phyloP scores from a whole-genome alignment of 2,888 invertebrate species.

The Acanthosepion esculentum region DNA sequence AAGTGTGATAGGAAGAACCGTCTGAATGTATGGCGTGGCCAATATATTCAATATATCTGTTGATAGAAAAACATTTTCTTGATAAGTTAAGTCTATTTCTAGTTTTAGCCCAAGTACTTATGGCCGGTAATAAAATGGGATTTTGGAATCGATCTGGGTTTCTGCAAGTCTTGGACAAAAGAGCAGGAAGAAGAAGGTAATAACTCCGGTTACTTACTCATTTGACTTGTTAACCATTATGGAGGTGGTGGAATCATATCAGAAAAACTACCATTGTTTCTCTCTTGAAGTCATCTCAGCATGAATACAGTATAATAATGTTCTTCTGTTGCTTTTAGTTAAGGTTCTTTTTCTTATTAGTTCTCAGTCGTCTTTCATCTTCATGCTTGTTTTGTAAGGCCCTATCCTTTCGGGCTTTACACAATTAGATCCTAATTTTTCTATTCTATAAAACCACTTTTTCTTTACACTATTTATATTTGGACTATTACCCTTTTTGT shows the following conservation, averaged over 20 bases:
- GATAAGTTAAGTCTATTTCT: constrained; percentile 33
- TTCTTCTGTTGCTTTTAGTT: neutral
- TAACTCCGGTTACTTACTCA: neutral
- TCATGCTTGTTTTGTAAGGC: too few relatives aligned
- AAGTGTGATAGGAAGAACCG: neutral
- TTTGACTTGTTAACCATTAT: neutral
- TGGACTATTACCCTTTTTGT: too few relatives aligned
- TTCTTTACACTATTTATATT: too few relatives aligned
- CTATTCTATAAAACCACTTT: too few relatives aligned
- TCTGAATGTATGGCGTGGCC: neutral
- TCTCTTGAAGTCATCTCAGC: neutral
- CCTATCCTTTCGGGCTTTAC: too few relatives aligned
- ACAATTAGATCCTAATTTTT: too few relatives aligned
- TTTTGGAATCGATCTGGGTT: neutral
- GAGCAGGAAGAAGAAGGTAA: neutral
- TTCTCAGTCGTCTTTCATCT: too few relatives aligned
- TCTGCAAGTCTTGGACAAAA: neutral
- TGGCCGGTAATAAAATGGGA: constrained; percentile 18
- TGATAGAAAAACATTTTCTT: constrained; percentile 17
- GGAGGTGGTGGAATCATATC: neutral
- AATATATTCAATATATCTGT: constrained; percentile 33
- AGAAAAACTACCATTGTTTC: neutral
- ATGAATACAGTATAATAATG: neutral
- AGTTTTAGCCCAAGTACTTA: neutral
- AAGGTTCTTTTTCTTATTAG: too few relatives aligned